A percentile compares a stretch with the other conserved stretches of the same genome.
These are phyloP conservation scores for Lepidonotus clava DNA, from an alignment of 2,888 invertebrate species.

Conservation along the genomic window DNA sequence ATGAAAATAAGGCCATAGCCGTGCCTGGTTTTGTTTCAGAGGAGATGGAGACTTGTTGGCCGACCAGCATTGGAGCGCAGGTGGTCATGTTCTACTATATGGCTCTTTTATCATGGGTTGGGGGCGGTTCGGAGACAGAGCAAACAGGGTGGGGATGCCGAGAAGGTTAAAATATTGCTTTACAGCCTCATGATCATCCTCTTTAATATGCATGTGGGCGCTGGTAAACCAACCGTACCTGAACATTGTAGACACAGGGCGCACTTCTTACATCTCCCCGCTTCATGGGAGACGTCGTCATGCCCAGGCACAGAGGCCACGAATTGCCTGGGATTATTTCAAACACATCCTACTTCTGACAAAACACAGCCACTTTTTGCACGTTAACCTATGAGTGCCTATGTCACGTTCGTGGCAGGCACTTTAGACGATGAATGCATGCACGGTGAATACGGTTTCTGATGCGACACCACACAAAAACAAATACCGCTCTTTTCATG, in stretches of 20 bases:
- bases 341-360: constrained; percentile 1
- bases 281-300: no score
- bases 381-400: not conserved
- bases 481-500: not conserved
- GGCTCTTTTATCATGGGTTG: not conserved
- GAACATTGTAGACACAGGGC: no score
- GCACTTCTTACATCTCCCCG: no score
- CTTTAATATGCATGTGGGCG: not conserved
- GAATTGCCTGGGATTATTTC: constrained; percentile 27
- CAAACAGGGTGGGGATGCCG: no score
- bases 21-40: not conserved
- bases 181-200: not conserved
- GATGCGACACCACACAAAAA: not conserved
- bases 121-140: not conserved
- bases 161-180: not conserved
- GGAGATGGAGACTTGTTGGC: not conserved
- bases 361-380: not conserved
- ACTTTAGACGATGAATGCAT: not conserved
- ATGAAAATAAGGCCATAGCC: not conserved
- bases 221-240: no score
- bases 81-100: not conserved
- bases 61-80: not conserved
- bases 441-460: not conserved
- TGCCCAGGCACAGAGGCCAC: no score
- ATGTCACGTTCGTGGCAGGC: not conserved